A percentile compares a stretch with the other conserved stretches of the same genome.
Evolutionary conservation across 2,797 vertebrate genomes (phyloP).

Genomic region (Periparus ater): DNA sequence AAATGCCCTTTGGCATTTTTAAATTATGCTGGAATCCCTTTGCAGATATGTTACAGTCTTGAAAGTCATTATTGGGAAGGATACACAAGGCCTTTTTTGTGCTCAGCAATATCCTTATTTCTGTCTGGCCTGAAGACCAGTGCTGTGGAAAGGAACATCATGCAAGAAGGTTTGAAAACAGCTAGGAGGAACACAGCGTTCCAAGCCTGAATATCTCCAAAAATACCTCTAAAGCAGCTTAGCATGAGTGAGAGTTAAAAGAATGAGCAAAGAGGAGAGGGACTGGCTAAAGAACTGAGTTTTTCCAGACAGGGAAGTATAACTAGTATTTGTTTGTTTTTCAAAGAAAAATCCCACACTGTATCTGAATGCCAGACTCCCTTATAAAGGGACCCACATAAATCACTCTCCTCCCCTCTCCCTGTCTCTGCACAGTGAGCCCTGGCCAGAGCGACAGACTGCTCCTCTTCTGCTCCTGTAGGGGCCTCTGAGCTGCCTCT

Average conservation of each 20-base stretch:
- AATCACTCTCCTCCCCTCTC: background rate
- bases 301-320: constrained; percentile 44
- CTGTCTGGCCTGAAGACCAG: background rate
- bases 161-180: constrained; percentile 34
- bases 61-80: background rate
- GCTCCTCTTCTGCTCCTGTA: background rate
- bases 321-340: constrained; percentile 37
- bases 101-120: background rate
- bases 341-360: background rate
- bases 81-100: constrained; percentile 45
- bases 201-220: constrained; percentile 31
- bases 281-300: background rate
- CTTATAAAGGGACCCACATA: constrained; percentile 31
- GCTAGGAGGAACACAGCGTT: background rate
- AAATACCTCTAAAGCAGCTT: constrained; percentile 42
- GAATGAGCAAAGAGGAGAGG: constrained; percentile 13
- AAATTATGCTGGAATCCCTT: background rate
- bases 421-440: background rate
- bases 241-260: constrained; percentile 29
- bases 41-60: background rate
- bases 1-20: constrained; percentile 1
- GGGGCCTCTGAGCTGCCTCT: background rate
- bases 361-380: constrained; percentile 7
- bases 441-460: background rate
- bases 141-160: constrained; percentile 1